Percentiles rank a stretch among this genome's conserved stretches.
phyloP scores from a whole-genome alignment of 2,113 vertebrate species.

The Pseudorectes ferrugineus region DNA sequence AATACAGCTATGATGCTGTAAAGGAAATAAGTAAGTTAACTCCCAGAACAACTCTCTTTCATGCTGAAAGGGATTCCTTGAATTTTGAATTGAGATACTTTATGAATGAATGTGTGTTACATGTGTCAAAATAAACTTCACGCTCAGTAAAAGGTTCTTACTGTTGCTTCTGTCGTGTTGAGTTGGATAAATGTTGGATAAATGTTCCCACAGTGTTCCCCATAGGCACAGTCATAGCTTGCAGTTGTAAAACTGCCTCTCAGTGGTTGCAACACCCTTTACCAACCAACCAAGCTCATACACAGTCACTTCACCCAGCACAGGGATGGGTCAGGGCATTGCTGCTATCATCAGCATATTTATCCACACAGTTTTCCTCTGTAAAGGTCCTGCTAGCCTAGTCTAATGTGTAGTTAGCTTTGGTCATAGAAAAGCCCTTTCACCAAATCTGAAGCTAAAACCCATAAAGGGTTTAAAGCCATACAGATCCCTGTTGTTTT shows the following conservation, averaged over 20 bases:
- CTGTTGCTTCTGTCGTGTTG: background rate
- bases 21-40: background rate
- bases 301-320: background rate
- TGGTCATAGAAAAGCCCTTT: background rate
- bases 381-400: background rate
- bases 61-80: background rate
- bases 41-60: background rate
- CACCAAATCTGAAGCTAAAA: background rate
- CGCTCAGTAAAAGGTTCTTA: background rate
- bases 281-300: background rate
- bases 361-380: background rate
- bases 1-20: background rate
- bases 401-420: background rate
- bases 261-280: background rate
- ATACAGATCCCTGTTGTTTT: background rate
- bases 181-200: background rate
- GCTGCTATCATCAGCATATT: background rate
- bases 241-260: background rate
- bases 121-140: background rate
- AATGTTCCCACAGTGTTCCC: background rate
- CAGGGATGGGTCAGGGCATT: background rate
- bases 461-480: background rate
- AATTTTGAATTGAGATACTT: background rate
- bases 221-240: background rate
- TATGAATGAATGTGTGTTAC: background rate